Conservation (phyloP, 23 tunicate genomes). For the Ciona savignyi region DNA sequence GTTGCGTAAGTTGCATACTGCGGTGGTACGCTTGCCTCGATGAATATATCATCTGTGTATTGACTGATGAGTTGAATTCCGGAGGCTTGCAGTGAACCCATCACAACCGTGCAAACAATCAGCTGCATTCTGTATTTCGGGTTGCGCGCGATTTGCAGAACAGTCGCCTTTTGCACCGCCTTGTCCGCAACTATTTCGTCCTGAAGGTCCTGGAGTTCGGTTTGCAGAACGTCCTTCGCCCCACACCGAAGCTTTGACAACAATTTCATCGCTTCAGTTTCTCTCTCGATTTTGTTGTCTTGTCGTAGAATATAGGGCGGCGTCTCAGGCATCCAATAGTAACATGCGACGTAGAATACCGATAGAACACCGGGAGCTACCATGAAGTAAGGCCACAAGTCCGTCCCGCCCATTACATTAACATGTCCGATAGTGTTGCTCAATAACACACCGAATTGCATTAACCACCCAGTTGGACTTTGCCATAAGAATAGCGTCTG, state of each 20-base stretch:
- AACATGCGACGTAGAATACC: conserved; percentile 7
- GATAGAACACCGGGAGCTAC: conserved; percentile 38
- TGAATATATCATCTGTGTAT: conserved; percentile 29
- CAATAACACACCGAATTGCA: conserved; percentile 26
- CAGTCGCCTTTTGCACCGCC: not conserved
- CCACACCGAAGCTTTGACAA: conserved; percentile 12
- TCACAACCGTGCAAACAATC: conserved; percentile 11
- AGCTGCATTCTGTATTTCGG: conserved; percentile 18
- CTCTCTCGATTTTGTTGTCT: not conserved
- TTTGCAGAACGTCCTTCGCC: not conserved
- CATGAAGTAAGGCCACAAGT: conserved; percentile 23
- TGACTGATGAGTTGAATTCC: conserved; percentile 20
- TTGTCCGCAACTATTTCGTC: conserved; percentile 10
- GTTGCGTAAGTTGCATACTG: conserved; percentile 14
- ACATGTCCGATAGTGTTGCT: conserved; percentile 9
- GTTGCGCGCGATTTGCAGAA: not conserved
- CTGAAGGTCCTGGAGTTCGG: conserved; percentile 10
- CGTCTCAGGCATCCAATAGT: conserved; percentile 38
- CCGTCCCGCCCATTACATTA: conserved; percentile 17
- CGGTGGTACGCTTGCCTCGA: conserved; percentile 11
- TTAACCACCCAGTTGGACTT: not conserved
- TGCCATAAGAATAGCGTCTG: conserved; percentile 40
- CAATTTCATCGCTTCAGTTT: not conserved
- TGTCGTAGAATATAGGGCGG: not conserved
- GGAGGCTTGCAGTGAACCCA: conserved; percentile 1